phyloP scores from a whole-genome alignment of 2,113 vertebrate species.

The Grus americana region DNA sequence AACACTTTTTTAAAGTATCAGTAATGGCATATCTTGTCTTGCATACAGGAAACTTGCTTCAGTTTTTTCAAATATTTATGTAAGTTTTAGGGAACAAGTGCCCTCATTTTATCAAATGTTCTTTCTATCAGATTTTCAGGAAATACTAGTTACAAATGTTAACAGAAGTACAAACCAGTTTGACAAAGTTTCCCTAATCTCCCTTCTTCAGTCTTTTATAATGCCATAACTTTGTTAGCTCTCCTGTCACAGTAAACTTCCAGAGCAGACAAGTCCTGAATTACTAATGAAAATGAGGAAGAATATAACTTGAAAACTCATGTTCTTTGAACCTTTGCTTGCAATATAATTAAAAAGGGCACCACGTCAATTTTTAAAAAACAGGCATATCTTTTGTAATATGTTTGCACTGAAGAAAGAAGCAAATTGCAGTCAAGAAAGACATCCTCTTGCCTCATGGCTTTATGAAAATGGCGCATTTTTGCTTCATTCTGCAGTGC shows the following conservation, averaged over 20 bases:
- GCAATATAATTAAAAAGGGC: not conserved
- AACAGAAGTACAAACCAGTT: not conserved
- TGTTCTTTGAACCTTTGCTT: not conserved
- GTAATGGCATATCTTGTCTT: not conserved
- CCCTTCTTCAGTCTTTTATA: not conserved
- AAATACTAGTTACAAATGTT: not conserved
- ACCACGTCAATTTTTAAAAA: not conserved
- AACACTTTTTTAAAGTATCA: not conserved
- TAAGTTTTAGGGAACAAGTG: not conserved
- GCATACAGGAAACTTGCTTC: not conserved
- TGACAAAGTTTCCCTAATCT: not conserved
- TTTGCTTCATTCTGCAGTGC: not conserved
- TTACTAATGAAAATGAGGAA: not conserved
- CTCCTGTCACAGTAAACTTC: not conserved
- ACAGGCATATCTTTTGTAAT: not conserved
- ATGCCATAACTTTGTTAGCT: not conserved
- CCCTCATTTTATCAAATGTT: not conserved
- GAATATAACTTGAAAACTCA: not conserved
- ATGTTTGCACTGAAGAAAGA: not conserved
- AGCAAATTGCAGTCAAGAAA: not conserved
- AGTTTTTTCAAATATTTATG: not conserved
- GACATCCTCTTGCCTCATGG: not conserved
- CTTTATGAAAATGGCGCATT: not conserved
- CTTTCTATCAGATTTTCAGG: not conserved
- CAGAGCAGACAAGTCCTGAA: not conserved